These are phyloP conservation scores for Festucalex cinctus DNA, from an alignment of 2,113 vertebrate species.

Conservation along the genomic window DNA sequence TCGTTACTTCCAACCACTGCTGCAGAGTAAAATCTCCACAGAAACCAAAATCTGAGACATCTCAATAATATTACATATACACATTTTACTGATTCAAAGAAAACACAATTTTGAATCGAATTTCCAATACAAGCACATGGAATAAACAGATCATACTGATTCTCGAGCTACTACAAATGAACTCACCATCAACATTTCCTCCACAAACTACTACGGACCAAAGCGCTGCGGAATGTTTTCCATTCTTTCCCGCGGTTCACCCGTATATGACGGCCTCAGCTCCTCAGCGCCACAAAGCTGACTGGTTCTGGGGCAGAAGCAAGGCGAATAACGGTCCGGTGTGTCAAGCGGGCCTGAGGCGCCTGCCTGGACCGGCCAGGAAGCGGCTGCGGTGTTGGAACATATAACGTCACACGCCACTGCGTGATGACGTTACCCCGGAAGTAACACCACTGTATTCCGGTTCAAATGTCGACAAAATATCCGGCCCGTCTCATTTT, in stretches of 20 bases:
- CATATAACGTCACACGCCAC: slow-evolving; percentile 64
- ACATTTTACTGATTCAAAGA: background rate
- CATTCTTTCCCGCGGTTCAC: slow-evolving; percentile 7
- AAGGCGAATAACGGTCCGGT: slow-evolving; percentile 42
- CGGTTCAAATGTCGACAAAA: background rate
- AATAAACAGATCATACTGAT: background rate
- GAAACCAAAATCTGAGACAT: background rate
- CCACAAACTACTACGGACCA: background rate
- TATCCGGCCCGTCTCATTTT: too few relatives aligned
- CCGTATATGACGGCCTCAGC: slow-evolving; percentile 21
- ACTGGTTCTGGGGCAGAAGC: background rate
- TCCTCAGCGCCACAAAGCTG: slow-evolving; percentile 6
- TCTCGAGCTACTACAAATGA: background rate
- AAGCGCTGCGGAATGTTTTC: background rate
- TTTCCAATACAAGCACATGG: background rate
- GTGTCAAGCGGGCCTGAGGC: slow-evolving; percentile 37
- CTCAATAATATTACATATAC: background rate
- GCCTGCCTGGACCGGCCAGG: slow-evolving; percentile 41
- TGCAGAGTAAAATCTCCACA: background rate
- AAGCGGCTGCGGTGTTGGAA: slow-evolving; percentile 68
- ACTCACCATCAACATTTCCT: background rate
- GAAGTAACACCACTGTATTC: background rate
- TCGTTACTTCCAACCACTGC: background rate
- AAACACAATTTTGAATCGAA: background rate
- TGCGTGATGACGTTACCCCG: slow-evolving; percentile 45